phyloP scores from a whole-genome alignment of 1,140 invertebrate genomes.

The Bombus difficillimus region DNA sequence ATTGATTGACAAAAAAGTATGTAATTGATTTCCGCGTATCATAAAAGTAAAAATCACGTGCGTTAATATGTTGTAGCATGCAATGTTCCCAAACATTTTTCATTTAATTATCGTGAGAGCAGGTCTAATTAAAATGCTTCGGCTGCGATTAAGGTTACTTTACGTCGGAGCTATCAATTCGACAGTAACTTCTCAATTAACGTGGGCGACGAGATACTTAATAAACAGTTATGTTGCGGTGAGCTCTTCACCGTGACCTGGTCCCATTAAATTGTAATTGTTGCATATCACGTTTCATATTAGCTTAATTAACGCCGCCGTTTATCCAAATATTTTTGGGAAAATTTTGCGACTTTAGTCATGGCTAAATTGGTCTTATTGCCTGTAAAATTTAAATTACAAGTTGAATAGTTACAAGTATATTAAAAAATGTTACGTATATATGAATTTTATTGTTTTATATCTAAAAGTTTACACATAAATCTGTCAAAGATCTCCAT shows the following conservation, averaged over 20 bases:
- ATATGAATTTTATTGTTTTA: not conserved
- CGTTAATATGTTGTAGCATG: not conserved
- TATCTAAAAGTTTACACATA: not conserved
- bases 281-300: slow-evolving; percentile 33
- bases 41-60: not conserved
- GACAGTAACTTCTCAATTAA: slow-evolving; percentile 48
- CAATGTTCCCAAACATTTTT: slow-evolving; percentile 15
- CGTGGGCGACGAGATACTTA: slow-evolving; percentile 34
- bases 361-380: not conserved
- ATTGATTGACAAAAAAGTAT: not conserved
- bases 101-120: slow-evolving; percentile 49
- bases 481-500: not conserved
- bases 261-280: slow-evolving; percentile 29
- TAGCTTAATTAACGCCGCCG: slow-evolving; percentile 24
- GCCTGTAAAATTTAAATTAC: too few relatives aligned
- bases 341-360: not conserved
- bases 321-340: not conserved
- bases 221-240: slow-evolving; percentile 38
- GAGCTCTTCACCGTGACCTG: slow-evolving; percentile 27
- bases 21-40: not conserved
- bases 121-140: slow-evolving; percentile 23
- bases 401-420: too few relatives aligned
- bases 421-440: too few relatives aligned
- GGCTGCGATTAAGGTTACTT: slow-evolving; percentile 14
- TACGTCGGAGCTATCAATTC: slow-evolving; percentile 23